Base-by-base conservation (phyloP, 2,113 vertebrate species). In the Bufo bufo region DNA sequence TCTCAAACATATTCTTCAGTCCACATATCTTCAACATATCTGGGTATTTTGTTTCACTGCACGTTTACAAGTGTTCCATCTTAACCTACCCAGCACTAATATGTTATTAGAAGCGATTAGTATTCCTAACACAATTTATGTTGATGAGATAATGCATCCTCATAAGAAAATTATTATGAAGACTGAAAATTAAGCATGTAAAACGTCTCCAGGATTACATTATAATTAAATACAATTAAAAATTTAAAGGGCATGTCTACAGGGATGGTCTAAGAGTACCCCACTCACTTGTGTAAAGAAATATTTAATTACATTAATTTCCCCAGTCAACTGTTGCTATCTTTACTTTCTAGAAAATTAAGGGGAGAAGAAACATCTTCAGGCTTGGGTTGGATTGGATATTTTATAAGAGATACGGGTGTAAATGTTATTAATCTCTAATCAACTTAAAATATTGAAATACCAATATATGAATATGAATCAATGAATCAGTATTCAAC, bases 151-250 rank as follows among this genome's bases (percentile, higher is more conserved):
- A 72, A 85, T 85, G 14, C 52, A 49, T 69, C 71, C 49, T 61
- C 33, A 59, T 4, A 77, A 85, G 71, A 56, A 85, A 75, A 85
- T 59, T 6, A 59, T 85, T 71, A 45, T 56, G 75, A n/a, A 16
- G 77, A 82, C 65, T 49, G 74, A 45, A 58, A 74, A 75, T 75
- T 14, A 82, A 75, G 86, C 45, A 61, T 59, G 54, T 61, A 61
- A 54, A 56, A 45, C 49, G 23, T 56, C 52, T 58, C 43, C 13
- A 45, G n/a, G 14, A 72, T 83, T 83, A 63, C 71, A 65, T 88
- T 77, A 65, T 77, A 83, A 83, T 88, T 88, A 88, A 88, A 56
- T 66, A 65, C 87, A 88, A 83, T 88, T 88, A 83, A 52, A 87
- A 56, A 63, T 72, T 54, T 66, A 88, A 88, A 77, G 71, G 58